Percentiles rank a stretch among this genome's conserved stretches.
Conservation (phyloP, 2,113 vertebrate species). For the Tachysurus fulvidraco region DNA sequence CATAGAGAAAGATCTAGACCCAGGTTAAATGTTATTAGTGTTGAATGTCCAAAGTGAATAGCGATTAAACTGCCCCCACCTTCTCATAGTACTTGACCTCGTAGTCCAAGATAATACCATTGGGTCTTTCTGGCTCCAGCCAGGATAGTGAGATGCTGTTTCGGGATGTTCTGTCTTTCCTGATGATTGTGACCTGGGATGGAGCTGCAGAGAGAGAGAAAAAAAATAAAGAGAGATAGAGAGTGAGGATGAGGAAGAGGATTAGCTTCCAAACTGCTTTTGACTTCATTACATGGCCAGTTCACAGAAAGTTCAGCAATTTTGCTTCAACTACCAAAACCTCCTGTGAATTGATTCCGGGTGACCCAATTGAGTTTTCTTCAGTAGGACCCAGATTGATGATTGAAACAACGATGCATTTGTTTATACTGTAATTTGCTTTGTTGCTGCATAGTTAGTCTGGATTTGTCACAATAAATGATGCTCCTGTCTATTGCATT, state of each 20-base stretch:
- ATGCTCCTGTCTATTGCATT: constrained; percentile 14
- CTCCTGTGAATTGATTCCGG: constrained; percentile 61
- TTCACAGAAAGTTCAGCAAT: constrained; percentile 70
- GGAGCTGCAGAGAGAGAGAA: constrained; percentile 78
- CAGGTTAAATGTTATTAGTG: constrained; percentile 50
- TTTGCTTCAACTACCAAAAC: constrained; percentile 49
- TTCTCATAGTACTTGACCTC: constrained; percentile 99
- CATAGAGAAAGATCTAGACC: constrained; percentile 22
- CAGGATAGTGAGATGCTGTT: constrained; percentile 93
- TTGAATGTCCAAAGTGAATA: constrained; percentile 29
- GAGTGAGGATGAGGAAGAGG: constrained; percentile 42
- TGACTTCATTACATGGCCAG: constrained; percentile 38
- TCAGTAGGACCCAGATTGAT: constrained; percentile 47
- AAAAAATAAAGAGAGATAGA: constrained; percentile 17
- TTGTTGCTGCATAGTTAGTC: constrained; percentile 16
- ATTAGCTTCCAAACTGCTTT: constrained; percentile 41
- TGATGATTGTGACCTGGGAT: constrained; percentile 86
- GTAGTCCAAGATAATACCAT: constrained; percentile 97
- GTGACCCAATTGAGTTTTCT: constrained; percentile 67
- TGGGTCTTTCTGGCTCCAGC: constrained; percentile 94
- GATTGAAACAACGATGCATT: constrained; percentile 39
- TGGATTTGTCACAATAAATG: constrained; percentile 13
- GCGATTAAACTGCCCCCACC: constrained; percentile 75
- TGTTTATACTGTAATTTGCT: constrained; percentile 21
- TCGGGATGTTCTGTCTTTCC: constrained; percentile 90